These are phyloP conservation scores for Chaetorhynchus papuensis DNA, from an alignment of 2,113 vertebrate genomes.

Conservation along the genomic window DNA sequence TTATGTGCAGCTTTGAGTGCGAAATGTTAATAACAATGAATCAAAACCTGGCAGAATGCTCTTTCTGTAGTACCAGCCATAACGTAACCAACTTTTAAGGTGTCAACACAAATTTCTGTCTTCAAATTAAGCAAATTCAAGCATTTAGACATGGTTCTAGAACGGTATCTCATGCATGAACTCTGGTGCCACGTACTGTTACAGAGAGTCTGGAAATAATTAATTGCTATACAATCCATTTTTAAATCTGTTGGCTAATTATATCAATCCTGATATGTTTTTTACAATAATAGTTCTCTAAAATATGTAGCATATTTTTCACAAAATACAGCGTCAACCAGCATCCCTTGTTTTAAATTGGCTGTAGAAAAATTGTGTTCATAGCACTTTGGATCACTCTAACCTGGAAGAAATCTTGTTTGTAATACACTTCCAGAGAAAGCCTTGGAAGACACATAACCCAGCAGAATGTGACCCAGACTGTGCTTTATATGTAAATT, in stretches of 20 bases:
- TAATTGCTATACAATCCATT: neutral
- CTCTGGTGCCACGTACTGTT: neutral
- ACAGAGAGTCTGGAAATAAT: neutral
- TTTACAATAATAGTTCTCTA: neutral
- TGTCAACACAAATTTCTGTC: neutral
- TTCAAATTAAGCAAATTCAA: neutral
- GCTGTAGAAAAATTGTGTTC: neutral
- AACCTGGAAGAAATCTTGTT: neutral
- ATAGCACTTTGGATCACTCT: neutral
- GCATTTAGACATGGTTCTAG: neutral
- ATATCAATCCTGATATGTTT: neutral
- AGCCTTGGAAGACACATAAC: neutral
- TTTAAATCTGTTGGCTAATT: neutral
- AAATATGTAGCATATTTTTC: neutral
- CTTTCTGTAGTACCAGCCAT: neutral
- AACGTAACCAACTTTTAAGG: neutral
- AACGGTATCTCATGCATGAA: neutral
- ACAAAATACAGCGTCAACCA: neutral
- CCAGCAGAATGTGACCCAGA: neutral
- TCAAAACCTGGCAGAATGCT: neutral
- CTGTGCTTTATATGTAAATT: neutral
- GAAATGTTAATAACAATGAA: slow-evolving; percentile 18
- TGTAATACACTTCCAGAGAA: neutral
- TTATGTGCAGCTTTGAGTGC: neutral
- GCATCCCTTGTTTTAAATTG: neutral